Evolutionary conservation across 2,888 invertebrate species (phyloP).

Genomic region (Polydrusus tereticollis): DNA sequence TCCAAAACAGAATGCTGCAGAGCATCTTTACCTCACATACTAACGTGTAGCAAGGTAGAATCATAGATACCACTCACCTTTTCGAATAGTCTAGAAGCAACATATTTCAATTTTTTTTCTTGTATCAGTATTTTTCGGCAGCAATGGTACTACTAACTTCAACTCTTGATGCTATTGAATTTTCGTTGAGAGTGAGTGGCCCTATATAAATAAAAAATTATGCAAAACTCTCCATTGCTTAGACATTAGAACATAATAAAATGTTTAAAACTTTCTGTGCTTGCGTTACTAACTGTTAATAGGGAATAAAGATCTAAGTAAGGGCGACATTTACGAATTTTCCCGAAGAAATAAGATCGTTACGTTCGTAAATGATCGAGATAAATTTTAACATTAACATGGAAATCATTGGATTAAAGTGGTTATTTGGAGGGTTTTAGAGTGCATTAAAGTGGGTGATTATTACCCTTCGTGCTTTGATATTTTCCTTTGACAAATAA

Average conservation of each 20-base stretch:
- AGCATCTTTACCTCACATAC: no score
- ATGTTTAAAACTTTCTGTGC: slow-evolving; percentile 56
- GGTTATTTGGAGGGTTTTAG: slow-evolving; percentile 2
- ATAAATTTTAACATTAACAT: slow-evolving; percentile 27
- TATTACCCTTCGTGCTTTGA: not conserved
- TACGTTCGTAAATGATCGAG: slow-evolving; percentile 11
- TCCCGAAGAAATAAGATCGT: slow-evolving; percentile 28
- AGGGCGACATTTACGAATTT: slow-evolving; percentile 27
- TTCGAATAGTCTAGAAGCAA: no score
- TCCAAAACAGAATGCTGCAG: no score
- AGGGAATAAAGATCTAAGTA: slow-evolving; percentile 23
- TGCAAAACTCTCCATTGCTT: no score
- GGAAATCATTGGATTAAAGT: slow-evolving; percentile 23
- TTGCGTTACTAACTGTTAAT: slow-evolving; percentile 34
- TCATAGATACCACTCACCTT: no score
- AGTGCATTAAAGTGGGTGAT: not conserved
- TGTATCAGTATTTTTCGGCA: no score
- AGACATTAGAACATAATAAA: slow-evolving; percentile 57
- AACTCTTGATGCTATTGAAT: no score
- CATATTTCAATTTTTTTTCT: no score
- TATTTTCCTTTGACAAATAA: not conserved
- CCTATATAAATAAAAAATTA: no score
- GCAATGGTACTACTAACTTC: no score
- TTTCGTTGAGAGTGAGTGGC: no score
- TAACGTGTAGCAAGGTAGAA: no score